These are phyloP conservation scores for Siderastrea siderea DNA, from an alignment of 92 coral and sea anemone species.

Conservation along the genomic window DNA sequence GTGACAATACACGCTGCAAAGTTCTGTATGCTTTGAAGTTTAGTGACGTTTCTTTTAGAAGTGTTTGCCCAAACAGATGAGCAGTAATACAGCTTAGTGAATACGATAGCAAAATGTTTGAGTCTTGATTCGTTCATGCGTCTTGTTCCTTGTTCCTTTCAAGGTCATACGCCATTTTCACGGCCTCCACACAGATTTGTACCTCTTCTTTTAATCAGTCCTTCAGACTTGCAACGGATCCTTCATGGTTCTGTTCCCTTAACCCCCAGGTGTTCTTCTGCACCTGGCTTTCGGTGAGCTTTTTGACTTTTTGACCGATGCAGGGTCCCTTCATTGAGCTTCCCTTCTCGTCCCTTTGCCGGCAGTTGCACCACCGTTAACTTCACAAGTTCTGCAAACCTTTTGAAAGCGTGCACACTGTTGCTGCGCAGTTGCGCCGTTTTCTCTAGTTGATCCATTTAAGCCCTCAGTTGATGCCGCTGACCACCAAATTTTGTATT, in stretches of 20 bases:
- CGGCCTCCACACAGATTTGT: slow-evolving; percentile 53
- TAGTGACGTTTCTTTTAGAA: too few species aligned
- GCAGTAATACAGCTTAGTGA: too few species aligned
- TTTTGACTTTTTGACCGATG: slow-evolving; percentile 42
- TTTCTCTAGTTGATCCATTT: slow-evolving; percentile 63
- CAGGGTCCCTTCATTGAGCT: slow-evolving; percentile 60
- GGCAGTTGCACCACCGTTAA: slow-evolving; percentile 64
- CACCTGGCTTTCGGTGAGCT: slow-evolving; percentile 62
- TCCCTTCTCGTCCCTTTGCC: slow-evolving; percentile 57
- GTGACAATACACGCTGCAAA: too few species aligned
- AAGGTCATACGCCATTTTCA: slow-evolving; percentile 62
- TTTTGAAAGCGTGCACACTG: slow-evolving; percentile 58
- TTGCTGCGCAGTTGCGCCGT: slow-evolving; percentile 34
- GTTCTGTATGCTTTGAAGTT: too few species aligned
- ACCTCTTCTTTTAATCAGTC: slow-evolving; percentile 75
- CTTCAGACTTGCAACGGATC: slow-evolving; percentile 58
- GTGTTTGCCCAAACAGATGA: too few species aligned
- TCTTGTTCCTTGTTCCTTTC: neutral
- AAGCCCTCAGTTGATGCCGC: slow-evolving; percentile 55
- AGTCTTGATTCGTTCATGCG: too few species aligned
- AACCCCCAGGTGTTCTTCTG: slow-evolving; percentile 71
- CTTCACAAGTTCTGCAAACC: slow-evolving; percentile 63
- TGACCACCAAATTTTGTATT: slow-evolving; percentile 68
- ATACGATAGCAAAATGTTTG: too few species aligned
- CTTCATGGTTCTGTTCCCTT: slow-evolving; percentile 52